Conservation (phyloP, 2,797 vertebrate species). For the Pelodytes ibericus region DNA sequence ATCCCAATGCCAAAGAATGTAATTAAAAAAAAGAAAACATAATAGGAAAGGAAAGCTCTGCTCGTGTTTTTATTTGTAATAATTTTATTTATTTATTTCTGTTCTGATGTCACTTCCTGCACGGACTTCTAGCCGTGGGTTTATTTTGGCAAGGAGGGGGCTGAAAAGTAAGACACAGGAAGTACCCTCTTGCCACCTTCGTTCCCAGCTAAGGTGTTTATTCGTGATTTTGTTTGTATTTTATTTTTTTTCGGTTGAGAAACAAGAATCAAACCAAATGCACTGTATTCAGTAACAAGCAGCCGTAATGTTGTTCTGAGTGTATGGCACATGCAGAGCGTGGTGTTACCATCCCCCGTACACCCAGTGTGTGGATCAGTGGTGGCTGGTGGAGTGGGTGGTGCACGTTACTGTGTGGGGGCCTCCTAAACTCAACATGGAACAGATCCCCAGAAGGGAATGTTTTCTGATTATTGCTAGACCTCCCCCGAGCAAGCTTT, state of each 20-base stretch:
- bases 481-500: neutral
- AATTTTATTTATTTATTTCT: conserved; percentile 55
- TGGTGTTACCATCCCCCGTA: conserved; percentile 17
- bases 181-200: conserved; percentile 21
- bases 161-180: neutral
- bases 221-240: conserved; percentile 8
- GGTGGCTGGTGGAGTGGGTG: conserved; percentile 11
- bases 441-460: conserved; percentile 40
- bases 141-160: conserved; percentile 15
- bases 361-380: conserved; percentile 16
- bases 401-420: conserved; percentile 5
- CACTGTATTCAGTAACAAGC: conserved; percentile 56
- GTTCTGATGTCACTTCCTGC: conserved; percentile 5
- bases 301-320: conserved; percentile 32
- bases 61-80: conserved; percentile 32
- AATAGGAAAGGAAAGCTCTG: neutral
- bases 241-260: conserved; percentile 26
- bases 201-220: conserved; percentile 10
- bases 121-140: neutral
- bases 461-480: neutral
- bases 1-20: conserved; percentile 10
- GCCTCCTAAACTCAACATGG: conserved; percentile 43
- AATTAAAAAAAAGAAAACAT: neutral
- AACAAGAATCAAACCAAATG: conserved; percentile 54
- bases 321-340: conserved; percentile 51